phyloP scores from a whole-genome alignment of 2,113 vertebrate genomes.

The Callopanchax toddi region DNA sequence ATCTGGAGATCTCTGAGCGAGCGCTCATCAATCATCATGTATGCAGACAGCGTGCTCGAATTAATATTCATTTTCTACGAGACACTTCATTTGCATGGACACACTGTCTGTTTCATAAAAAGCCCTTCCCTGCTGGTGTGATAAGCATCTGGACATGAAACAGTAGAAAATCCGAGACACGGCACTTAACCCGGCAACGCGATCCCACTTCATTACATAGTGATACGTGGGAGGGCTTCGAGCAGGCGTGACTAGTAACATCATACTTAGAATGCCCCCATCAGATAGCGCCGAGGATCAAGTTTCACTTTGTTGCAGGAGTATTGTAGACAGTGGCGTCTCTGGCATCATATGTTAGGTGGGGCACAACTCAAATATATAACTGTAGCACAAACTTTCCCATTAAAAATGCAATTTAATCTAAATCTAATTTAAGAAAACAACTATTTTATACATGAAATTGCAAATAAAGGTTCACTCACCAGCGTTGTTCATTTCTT shows the following conservation, averaged over 20 bases:
- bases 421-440: too few species aligned
- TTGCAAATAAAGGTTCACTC: too few species aligned
- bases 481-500: too few species aligned
- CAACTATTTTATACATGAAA: too few species aligned
- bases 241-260: slow-evolving; percentile 62
- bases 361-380: too few species aligned
- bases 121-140: slow-evolving; percentile 43
- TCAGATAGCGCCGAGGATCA: slow-evolving; percentile 63
- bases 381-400: too few species aligned
- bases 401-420: too few species aligned
- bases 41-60: slow-evolving; percentile 56
- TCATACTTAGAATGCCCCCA: slow-evolving; percentile 50
- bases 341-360: too few species aligned
- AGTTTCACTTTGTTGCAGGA: slow-evolving; percentile 58
- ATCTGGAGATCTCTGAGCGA: slow-evolving; percentile 59
- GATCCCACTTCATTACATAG: slow-evolving; percentile 69
- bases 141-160: slow-evolving; percentile 73
- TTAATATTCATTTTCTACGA: slow-evolving; percentile 67
- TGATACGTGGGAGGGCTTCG: slow-evolving; percentile 56
- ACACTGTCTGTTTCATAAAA: slow-evolving; percentile 63
- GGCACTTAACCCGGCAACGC: slow-evolving; percentile 64
- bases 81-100: slow-evolving; percentile 71
- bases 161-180: slow-evolving; percentile 59
- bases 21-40: slow-evolving; percentile 67
- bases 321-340: too few species aligned